Percentiles rank a stretch among this genome's conserved stretches.
phyloP scores from a whole-genome alignment of 2,113 vertebrate species.

The Penelope pileata region DNA sequence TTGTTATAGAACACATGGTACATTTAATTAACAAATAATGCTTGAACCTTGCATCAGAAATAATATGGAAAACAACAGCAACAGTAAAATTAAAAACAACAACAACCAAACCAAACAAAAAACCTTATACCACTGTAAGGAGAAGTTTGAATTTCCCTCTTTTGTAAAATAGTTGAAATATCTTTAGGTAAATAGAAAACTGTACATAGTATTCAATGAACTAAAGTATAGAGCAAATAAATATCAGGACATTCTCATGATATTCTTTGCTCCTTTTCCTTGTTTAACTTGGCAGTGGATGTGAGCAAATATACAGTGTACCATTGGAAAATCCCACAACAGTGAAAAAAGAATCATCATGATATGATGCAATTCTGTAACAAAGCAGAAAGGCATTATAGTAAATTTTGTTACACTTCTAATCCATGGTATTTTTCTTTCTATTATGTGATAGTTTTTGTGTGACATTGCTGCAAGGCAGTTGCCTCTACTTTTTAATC shows the following conservation, averaged over 20 bases:
- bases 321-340: neutral
- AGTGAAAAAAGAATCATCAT: neutral
- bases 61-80: neutral
- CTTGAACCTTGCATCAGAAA: neutral
- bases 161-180: neutral
- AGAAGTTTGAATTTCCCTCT: neutral
- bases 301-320: neutral
- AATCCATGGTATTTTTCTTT: neutral
- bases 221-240: neutral
- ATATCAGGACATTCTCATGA: neutral
- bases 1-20: neutral
- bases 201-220: neutral
- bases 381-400: neutral
- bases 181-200: neutral
- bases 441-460: neutral
- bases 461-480: neutral
- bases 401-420: neutral
- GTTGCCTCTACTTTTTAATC: neutral
- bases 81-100: neutral
- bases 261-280: neutral
- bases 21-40: neutral
- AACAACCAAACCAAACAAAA: neutral
- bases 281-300: neutral
- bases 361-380: neutral
- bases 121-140: neutral